Base-by-base conservation (phyloP, 2,113 vertebrate species). In the Grallaria varia region DNA sequence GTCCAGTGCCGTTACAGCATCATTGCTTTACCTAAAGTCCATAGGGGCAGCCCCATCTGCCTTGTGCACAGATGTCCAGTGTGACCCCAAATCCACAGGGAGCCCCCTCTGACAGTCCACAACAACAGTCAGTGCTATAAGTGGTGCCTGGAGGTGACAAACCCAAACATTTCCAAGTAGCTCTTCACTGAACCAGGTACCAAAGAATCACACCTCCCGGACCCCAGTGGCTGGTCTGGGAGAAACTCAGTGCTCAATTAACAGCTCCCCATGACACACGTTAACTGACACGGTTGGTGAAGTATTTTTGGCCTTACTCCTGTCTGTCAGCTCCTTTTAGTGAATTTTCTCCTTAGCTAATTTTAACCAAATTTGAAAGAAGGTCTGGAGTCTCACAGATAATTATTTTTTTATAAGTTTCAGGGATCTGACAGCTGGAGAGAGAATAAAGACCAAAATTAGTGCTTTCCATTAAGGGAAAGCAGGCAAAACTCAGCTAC, bases 381-480 rank as follows among this genome's bases (percentile, higher is more conserved):
- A 89, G 40, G 73, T 44, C 73, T 91, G 73, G 62, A 95, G 56
- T 91, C 90, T 82, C 91, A 84, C 27, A 91, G 91, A 95, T 78
- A 91, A 96, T 96, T 93, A 80, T 89, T 88, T 86, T 95, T 95
- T 86, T 81, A 90, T 92, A 92, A 94, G 89, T 95, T 96, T 91
- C 73, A 91, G 49, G 44, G 76, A 94, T 74, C 80, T 95, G 94
- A 68, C 80, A 96, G 73, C 86, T 97, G 93, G 69, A 92, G 84
- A 95, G 73, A 92, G 60, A 92, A 81, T 73, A 89, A 44, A 87
- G 73, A 84, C 89, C 83, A 95, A 95, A 95, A 95, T 92, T 91
- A 95, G 86, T 84, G 33, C 60, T 81, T 95, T 92, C 93, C 63
- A 52, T 95, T 89, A 92, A 78, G 69, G 73, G 94, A 93, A 95